A percentile compares a stretch with the other conserved stretches of the same genome.
Conservation (phyloP, 2,888 invertebrate species). For the Criorhina ranunculi region DNA sequence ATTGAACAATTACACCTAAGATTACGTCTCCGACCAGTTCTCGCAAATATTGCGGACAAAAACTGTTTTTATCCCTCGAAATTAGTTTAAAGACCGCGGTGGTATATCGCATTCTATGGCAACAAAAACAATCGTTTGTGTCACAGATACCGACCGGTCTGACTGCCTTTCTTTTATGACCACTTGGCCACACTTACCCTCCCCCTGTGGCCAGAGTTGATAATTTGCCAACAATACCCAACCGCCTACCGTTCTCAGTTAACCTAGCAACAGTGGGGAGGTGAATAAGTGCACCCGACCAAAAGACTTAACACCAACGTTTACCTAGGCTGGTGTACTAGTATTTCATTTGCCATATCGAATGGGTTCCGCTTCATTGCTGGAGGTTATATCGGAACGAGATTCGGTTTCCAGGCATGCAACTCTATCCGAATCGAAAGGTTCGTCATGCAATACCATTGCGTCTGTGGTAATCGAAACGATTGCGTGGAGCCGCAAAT, state of each 20-base stretch:
- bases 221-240: conserved; percentile 50
- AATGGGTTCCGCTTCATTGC: conserved; percentile 70
- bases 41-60: not conserved
- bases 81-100: conserved; percentile 47
- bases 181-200: conserved; percentile 35
- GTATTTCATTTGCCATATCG: conserved; percentile 62
- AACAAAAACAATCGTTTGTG: conserved; percentile 42
- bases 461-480: conserved; percentile 61
- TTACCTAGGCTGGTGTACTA: conserved; percentile 64
- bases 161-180: conserved; percentile 34
- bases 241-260: conserved; percentile 26
- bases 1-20: conserved; percentile 61
- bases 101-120: conserved; percentile 20
- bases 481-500: conserved; percentile 36
- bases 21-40: conserved; percentile 61
- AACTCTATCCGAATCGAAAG: conserved; percentile 59
- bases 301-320: conserved; percentile 31
- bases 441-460: conserved; percentile 54
- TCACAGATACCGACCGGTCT: conserved; percentile 33
- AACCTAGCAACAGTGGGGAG: conserved; percentile 57
- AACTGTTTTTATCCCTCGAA: conserved; percentile 25
- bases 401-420: conserved; percentile 60
- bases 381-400: conserved; percentile 50
- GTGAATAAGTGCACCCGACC: conserved; percentile 43
- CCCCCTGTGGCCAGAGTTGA: conserved; percentile 23